These are phyloP conservation scores for Murina feae DNA, from an alignment of 2,113 vertebrate genomes.

Conservation along the genomic window DNA sequence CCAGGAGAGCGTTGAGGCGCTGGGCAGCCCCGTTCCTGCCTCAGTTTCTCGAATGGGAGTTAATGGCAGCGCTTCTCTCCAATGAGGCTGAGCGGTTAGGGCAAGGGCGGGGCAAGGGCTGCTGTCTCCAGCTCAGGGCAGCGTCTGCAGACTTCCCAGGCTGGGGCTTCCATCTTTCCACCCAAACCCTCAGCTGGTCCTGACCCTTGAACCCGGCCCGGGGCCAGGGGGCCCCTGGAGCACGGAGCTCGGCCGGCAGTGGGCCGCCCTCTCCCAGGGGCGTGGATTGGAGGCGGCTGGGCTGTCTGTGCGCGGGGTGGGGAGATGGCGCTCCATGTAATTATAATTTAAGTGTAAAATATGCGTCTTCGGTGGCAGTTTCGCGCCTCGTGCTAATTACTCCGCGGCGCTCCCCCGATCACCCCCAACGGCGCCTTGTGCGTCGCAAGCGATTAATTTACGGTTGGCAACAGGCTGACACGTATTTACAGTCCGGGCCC, in stretches of 20 bases:
- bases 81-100: background rate
- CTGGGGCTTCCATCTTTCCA: fast-evolving
- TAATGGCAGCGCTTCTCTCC: background rate
- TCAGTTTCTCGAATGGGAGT: fast-evolving
- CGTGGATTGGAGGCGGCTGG: background rate
- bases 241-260: background rate
- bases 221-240: fast-evolving
- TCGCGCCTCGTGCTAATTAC: slow-evolving; percentile 71
- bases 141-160: fast-evolving
- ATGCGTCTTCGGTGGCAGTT: slow-evolving; percentile 67
- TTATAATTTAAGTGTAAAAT: slow-evolving; percentile 78
- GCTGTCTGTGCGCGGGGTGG: slow-evolving; percentile 38
- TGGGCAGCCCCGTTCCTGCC: background rate
- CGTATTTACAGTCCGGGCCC: slow-evolving; percentile 65
- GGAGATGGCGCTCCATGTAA: slow-evolving; percentile 69
- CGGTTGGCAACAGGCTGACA: slow-evolving; percentile 66
- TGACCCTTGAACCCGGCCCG: background rate
- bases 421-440: slow-evolving; percentile 49
- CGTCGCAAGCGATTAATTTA: slow-evolving; percentile 73
- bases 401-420: slow-evolving; percentile 60
- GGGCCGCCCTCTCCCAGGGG: background rate
- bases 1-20: fast-evolving
- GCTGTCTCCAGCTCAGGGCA: background rate
- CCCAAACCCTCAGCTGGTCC: background rate
- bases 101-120: fast-evolving